Conservation (phyloP, 2,113 vertebrate species). For the Xenopus borealis region DNA sequence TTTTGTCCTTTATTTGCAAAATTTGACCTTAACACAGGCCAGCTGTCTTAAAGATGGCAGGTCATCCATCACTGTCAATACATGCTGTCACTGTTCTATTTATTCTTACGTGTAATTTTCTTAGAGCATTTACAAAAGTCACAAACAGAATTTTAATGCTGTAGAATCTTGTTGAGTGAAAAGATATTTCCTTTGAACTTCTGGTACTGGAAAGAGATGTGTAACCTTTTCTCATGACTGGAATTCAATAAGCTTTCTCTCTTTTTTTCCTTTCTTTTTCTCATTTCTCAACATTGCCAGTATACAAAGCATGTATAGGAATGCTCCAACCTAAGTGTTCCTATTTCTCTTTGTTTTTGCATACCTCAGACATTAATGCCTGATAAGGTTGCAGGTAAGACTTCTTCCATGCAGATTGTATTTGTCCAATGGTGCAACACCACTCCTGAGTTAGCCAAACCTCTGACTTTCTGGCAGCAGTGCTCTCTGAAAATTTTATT, state of each 20-base stretch:
- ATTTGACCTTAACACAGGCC: slow-evolving; percentile 58
- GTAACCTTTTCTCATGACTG: neutral
- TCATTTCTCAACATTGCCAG: too few relatives aligned
- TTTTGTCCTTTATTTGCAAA: slow-evolving; percentile 50
- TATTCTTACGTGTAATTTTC: slow-evolving; percentile 73
- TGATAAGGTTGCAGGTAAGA: too few relatives aligned
- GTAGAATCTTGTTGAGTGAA: slow-evolving; percentile 31
- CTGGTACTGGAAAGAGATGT: neutral
- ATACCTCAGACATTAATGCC: too few relatives aligned
- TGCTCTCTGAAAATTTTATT: too few relatives aligned
- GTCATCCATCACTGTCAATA: slow-evolving; percentile 65
- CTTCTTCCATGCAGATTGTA: too few relatives aligned
- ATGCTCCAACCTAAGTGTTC: too few relatives aligned
- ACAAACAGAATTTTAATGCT: slow-evolving; percentile 69
- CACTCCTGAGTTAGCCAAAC: too few relatives aligned
- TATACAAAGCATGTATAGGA: too few relatives aligned
- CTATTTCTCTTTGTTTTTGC: too few relatives aligned
- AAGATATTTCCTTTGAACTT: neutral
- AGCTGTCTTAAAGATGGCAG: slow-evolving; percentile 63
- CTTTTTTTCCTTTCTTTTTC: too few relatives aligned
- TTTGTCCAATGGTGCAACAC: too few relatives aligned
- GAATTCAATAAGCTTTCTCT: neutral
- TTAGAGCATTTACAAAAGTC: slow-evolving; percentile 62
- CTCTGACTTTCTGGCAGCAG: too few relatives aligned
- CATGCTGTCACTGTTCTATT: slow-evolving; percentile 57